Evolutionary conservation across 2,888 invertebrate species (phyloP).

Genomic region (Brachylomia viminalis): DNA sequence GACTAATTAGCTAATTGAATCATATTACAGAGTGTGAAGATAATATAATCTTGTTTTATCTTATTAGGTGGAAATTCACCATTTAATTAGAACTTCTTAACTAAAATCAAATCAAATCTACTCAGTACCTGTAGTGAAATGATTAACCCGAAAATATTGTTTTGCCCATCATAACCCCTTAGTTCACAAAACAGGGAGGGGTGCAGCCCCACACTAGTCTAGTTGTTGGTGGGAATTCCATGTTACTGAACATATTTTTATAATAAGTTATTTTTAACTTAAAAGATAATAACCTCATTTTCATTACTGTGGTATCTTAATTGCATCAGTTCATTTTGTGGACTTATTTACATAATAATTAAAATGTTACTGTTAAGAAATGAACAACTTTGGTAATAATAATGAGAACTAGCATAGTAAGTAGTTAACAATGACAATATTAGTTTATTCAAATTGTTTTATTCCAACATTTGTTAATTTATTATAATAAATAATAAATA

Average conservation of each 20-base stretch:
- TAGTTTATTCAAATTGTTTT: not conserved
- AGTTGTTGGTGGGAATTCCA: not conserved
- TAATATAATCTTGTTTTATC: not conserved
- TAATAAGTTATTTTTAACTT: constrained; percentile 10
- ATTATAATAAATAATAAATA: too few relatives aligned
- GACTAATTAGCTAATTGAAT: not conserved
- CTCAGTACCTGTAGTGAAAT: not conserved
- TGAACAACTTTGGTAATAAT: not conserved
- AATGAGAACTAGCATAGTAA: not conserved
- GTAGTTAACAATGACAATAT: not conserved
- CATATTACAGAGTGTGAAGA: not conserved
- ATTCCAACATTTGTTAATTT: not conserved
- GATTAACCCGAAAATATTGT: not conserved
- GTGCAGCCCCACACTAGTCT: not conserved
- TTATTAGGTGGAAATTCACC: not conserved
- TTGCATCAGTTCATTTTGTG: constrained; percentile 8
- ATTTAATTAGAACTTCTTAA: not conserved
- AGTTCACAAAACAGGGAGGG: not conserved
- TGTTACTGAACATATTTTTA: constrained; percentile 4
- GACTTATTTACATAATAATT: constrained; percentile 18
- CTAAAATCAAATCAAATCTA: not conserved
- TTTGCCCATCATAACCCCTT: not conserved
- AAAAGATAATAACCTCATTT: constrained; percentile 12
- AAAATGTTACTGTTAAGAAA: constrained; percentile 1
- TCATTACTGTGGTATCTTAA: constrained; percentile 23